These are phyloP conservation scores for Bucorvus abyssinicus DNA, from an alignment of 2,797 vertebrate genomes.

Conservation along the genomic window DNA sequence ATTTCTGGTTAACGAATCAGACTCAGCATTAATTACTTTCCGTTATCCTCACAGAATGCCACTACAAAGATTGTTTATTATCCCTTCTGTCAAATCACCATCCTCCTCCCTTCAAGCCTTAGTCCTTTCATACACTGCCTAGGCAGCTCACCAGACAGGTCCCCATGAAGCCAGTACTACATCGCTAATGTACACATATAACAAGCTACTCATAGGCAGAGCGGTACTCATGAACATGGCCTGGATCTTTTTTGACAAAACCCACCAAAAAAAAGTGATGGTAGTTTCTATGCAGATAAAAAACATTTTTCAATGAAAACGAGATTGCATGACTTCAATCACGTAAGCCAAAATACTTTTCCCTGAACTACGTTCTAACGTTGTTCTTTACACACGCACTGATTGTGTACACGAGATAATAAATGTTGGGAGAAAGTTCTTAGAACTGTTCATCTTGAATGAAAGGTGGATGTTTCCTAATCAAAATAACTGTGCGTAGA, in stretches of 20 bases:
- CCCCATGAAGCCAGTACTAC: background rate
- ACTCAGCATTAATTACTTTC: constrained; percentile 17
- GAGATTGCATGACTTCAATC: background rate
- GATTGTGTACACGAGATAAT: background rate
- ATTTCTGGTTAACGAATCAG: background rate
- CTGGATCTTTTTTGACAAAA: background rate
- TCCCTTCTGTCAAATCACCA: constrained; percentile 18
- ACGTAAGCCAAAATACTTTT: background rate
- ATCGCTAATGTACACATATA: background rate
- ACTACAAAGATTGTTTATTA: background rate
- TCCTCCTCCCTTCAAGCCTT: constrained; percentile 25
- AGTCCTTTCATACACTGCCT: background rate
- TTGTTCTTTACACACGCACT: background rate
- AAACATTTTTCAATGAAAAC: background rate
- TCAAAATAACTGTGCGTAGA: constrained; percentile 29
- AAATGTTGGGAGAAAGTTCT: constrained; percentile 16
- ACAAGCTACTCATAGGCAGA: background rate
- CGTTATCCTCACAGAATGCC: background rate
- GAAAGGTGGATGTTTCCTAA: constrained; percentile 54
- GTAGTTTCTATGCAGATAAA: background rate
- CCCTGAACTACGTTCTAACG: background rate
- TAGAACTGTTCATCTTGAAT: constrained; percentile 22
- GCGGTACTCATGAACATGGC: background rate
- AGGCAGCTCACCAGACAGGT: background rate
- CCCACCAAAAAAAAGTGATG: background rate